Evolutionary conservation across 2,888 invertebrate species (phyloP), one percentile per base, ranked within the genome.

Genomic region (Noctuana brunneofusca): DNA sequence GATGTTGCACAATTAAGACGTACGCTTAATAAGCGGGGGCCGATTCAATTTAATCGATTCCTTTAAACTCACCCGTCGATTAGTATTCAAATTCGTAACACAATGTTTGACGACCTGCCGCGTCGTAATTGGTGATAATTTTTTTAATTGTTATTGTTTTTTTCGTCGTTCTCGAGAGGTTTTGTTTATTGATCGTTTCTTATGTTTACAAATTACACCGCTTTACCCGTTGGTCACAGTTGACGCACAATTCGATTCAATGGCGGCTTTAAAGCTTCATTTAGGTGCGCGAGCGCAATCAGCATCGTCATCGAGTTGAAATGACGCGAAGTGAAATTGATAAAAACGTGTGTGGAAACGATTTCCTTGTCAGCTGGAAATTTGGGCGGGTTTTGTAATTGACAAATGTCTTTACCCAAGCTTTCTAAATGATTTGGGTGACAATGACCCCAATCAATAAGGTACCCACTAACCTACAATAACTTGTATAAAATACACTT

Each of bases 31-130:
- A 80, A 79, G 75, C 76, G 78, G 72, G 74, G 76, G 77, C 78
- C 79, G 76, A 75, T 83, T 80, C 78, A 78, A 83, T 85, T 80
- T 79, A 79, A 83, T 86, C 81, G 84, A 81, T 79, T 74, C 72
- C 70, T 71, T 74, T 75, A 71, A 78, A 76, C 73, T 79, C 76
- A 75, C 75, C 74, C 73, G 73, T 73, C 81, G 79, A 82, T 87
- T 83, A 79, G 82, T 83, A 85, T 85, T 83, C 78, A 80, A 83
- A 86, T 84, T 80, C 75, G 78, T 80, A 83, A 81, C 79, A 78
- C 41, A 65, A 79, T 78, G 78, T 78, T 71, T 71, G 80, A 76
- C 79, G 75, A 76, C 89, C 86, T 78, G 86, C 79, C 73, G 87
- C 54, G 83, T 66, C 69, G 69, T 86, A 80, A 86, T 87, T 82